Evolutionary conservation across 2,888 invertebrate genomes (phyloP).

Genomic region (Allygus modestus): DNA sequence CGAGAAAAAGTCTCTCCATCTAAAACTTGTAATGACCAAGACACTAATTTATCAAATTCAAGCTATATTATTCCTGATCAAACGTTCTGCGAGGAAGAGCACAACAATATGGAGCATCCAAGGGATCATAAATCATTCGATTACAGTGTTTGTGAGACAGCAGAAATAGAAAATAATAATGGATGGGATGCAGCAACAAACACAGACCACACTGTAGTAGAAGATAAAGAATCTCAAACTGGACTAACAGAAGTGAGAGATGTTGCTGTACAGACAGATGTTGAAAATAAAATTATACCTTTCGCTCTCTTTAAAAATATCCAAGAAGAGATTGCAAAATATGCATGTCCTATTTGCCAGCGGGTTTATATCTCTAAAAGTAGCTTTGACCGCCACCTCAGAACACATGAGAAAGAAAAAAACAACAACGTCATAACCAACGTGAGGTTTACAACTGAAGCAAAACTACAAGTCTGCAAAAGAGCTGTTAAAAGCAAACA

Average conservation of each 20-base stretch:
- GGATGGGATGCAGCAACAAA: slow-evolving; percentile 13
- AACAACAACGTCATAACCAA: background rate
- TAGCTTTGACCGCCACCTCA: slow-evolving; percentile 19
- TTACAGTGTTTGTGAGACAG: background rate
- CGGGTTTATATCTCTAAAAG: slow-evolving; percentile 17
- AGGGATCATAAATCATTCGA: background rate
- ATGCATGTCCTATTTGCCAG: background rate
- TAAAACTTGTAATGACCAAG: background rate
- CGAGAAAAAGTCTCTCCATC: background rate
- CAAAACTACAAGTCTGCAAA: slow-evolving; percentile 20
- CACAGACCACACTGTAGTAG: background rate
- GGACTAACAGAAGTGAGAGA: background rate
- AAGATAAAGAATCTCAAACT: background rate
- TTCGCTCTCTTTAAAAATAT: background rate
- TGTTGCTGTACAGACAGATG: slow-evolving; percentile 4
- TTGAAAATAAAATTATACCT: background rate
- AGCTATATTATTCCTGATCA: background rate
- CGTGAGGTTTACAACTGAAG: background rate
- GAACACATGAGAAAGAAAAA: slow-evolving; percentile 1
- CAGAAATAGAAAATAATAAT: background rate
- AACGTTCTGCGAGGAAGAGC: background rate
- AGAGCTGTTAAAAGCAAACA: background rate
- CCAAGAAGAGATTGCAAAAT: background rate
- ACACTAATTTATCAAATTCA: background rate
- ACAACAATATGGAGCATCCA: background rate